Evolutionary conservation across 2,113 vertebrate species (phyloP), one percentile per base, ranked within the genome.

Genomic region (Xenopus borealis): DNA sequence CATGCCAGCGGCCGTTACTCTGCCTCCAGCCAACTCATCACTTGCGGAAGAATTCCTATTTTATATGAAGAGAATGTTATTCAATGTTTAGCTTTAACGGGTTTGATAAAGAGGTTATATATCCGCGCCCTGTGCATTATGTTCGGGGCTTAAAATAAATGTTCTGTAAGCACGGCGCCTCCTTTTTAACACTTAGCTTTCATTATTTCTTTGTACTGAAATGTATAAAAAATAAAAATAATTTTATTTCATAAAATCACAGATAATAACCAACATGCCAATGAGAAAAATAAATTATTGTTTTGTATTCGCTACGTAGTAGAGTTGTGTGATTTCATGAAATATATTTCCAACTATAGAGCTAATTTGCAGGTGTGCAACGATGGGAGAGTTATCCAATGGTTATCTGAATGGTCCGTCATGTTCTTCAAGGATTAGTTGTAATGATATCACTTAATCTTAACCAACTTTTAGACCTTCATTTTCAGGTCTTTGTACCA

Each of bases 231-330:
- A 84, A 87, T 91, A 82, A 85, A 2, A 87, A 92, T 82, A 55
- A n/a, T 55, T 55, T 85, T 85, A 83, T 88, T 82, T 91, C 90
- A 92, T 83, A 81, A 85, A 93, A 93, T 88, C 88, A 86, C 90
- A 90, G 86, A 86, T 94, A 93, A 88, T 86, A 91, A 88, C 86
- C 81, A 91, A 89, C 86, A 83, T 91, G 88, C 84, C 87, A 91
- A 95, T 92, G 91, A 89, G 92, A 88, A 91, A 55, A 97, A 97
- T 99, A 98, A 99, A 98, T 99, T 99, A 98, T 98, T 98, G 94
- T 97, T 98, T 98, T 96, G 93, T 97, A 95, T 95, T 93, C 93
- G 89, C 92, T 82, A 83, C 14, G 44, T 18, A 8, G 1, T 20
- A 2, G 30, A 52, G n/a, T 67, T 50, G 65, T 52, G 45, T 65